Percentiles rank a stretch among this genome's conserved stretches.
Evolutionary conservation across 2,797 vertebrate species (phyloP).

Genomic region (Thripadectes ignobilis): DNA sequence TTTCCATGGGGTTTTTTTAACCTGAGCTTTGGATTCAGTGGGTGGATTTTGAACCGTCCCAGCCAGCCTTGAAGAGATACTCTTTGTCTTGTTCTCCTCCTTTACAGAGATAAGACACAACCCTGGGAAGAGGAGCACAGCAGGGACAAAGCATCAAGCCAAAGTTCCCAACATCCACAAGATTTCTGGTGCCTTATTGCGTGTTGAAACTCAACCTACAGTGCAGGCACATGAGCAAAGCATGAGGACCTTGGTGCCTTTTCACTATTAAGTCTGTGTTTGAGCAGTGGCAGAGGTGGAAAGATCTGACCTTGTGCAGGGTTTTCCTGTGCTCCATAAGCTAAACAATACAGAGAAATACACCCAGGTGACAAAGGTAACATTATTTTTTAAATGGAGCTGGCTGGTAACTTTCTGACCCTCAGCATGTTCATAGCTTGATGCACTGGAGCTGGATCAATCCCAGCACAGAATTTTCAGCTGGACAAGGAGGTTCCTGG

Average conservation of each 20-base stretch:
- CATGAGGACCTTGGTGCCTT: not conserved
- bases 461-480: not conserved
- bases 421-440: not conserved
- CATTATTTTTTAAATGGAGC: not conserved
- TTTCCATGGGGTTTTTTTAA: not conserved
- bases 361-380: not conserved
- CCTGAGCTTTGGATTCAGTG: not conserved
- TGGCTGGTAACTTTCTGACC: not conserved
- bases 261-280: not conserved
- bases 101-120: not conserved
- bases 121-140: fast-evolving
- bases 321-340: not conserved
- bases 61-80: fast-evolving
- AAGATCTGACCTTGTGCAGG: not conserved
- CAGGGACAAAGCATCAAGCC: not conserved
- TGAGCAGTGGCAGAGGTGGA: not conserved
- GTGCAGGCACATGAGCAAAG: not conserved
- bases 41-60: not conserved
- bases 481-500: not conserved
- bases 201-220: not conserved
- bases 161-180: not conserved
- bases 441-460: not conserved
- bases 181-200: not conserved
- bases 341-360: not conserved
- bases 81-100: not conserved